Percentiles rank a stretch among this genome's conserved stretches.
These are phyloP conservation scores for Limnephilus lunatus DNA, from an alignment of 2,888 invertebrate genomes.

Conservation along the genomic window DNA sequence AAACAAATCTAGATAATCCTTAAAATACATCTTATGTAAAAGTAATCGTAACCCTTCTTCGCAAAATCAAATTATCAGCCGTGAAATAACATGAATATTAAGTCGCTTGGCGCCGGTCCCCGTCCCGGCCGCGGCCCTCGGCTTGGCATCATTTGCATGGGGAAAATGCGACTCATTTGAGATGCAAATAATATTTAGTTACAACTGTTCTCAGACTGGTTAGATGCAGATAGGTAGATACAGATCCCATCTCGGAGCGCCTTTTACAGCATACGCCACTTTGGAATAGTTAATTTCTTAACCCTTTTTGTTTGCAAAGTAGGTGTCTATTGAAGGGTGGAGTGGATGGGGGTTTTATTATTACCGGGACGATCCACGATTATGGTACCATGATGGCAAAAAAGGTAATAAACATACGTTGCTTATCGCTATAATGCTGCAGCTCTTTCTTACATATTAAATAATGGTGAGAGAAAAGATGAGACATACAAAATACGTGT, in stretches of 20 bases:
- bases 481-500: too few species aligned
- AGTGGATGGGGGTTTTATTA: not conserved
- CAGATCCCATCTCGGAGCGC: not conserved
- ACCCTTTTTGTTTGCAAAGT: not conserved
- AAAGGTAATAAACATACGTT: too few species aligned
- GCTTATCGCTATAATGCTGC: too few species aligned
- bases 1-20: constrained; percentile 21
- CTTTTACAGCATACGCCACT: not conserved
- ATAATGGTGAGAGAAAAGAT: too few species aligned
- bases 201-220: constrained; percentile 31
- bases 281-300: not conserved
- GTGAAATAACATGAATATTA: constrained; percentile 42
- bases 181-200: constrained; percentile 49
- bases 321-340: not conserved
- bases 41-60: constrained; percentile 28
- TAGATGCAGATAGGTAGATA: not conserved
- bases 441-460: too few species aligned
- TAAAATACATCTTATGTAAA: constrained; percentile 33
- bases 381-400: too few species aligned
- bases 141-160: constrained; percentile 21
- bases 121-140: constrained; percentile 10
- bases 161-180: constrained; percentile 45
- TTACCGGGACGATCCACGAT: too few species aligned
- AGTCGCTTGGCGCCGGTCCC: constrained; percentile 16
- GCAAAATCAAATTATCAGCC: constrained; percentile 44